Conservation (phyloP, 2,797 vertebrate species). For the Typhlichthys subterraneus region DNA sequence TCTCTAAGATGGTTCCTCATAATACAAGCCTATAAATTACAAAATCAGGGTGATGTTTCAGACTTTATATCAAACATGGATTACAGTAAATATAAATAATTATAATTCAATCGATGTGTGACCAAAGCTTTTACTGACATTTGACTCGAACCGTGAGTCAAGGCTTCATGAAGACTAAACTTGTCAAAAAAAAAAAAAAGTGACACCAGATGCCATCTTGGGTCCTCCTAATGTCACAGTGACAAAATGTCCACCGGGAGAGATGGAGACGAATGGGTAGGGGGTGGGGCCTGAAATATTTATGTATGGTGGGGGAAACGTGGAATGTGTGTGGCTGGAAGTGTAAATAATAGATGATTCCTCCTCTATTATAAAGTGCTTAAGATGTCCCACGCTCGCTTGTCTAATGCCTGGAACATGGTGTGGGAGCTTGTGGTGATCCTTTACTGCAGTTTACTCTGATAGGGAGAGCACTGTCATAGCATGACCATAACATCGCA, state of each 20-base stretch:
- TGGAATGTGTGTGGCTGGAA: slow-evolving; percentile 67
- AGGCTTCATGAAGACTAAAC: slow-evolving; percentile 9
- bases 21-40: neutral
- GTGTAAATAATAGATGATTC: slow-evolving; percentile 77
- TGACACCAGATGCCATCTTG: slow-evolving; percentile 67
- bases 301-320: slow-evolving; percentile 71
- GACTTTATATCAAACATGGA: neutral
- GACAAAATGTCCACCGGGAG: slow-evolving; percentile 71
- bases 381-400: slow-evolving; percentile 56
- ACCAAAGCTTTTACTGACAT: slow-evolving; percentile 22
- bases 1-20: neutral
- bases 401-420: slow-evolving; percentile 51
- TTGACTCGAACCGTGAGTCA: slow-evolving; percentile 22
- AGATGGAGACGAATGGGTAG: slow-evolving; percentile 37
- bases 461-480: slow-evolving; percentile 13
- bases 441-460: neutral
- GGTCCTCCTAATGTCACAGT: slow-evolving; percentile 65
- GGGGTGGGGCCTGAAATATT: slow-evolving; percentile 71
- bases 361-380: slow-evolving; percentile 67
- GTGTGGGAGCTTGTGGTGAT: slow-evolving; percentile 22
- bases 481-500: slow-evolving; percentile 3
- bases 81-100: slow-evolving; percentile 1
- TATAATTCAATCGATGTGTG: slow-evolving; percentile 23
- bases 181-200: slow-evolving; percentile 28
- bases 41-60: neutral